These are phyloP conservation scores for Xestia rhomboidea DNA, from an alignment of 2,888 invertebrate genomes.

Conservation along the genomic window DNA sequence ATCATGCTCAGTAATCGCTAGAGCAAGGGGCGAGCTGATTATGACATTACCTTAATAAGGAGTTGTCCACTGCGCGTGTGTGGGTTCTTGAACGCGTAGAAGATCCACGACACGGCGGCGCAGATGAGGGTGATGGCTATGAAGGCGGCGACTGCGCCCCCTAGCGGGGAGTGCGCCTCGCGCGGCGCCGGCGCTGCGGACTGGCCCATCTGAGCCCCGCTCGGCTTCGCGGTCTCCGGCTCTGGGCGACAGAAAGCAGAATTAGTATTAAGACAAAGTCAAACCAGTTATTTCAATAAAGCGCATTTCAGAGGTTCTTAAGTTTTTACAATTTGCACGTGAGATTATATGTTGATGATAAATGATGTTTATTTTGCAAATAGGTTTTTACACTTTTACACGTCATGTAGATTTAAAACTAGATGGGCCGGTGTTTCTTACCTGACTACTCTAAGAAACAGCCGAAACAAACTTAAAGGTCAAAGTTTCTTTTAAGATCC, in stretches of 20 bases:
- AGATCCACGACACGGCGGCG: conserved; percentile 94
- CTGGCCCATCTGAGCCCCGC: conserved; percentile 11
- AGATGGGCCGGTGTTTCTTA: too few relatives aligned
- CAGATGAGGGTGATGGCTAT: conserved; percentile 93
- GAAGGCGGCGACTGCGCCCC: conserved; percentile 92
- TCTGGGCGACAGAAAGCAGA: background rate
- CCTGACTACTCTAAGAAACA: too few relatives aligned
- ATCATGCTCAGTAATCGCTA: background rate
- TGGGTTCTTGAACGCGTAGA: conserved; percentile 99
- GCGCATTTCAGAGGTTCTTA: background rate
- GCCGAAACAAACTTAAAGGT: too few relatives aligned
- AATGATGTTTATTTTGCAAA: too few relatives aligned
- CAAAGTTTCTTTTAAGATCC: too few relatives aligned
- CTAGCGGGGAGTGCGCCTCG: conserved; percentile 72
- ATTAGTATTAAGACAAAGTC: background rate
- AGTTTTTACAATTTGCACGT: too few relatives aligned
- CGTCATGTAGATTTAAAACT: too few relatives aligned
- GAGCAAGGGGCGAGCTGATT: background rate
- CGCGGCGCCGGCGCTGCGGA: conserved; percentile 27
- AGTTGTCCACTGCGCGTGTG: conserved; percentile 98
- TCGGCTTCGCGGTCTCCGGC: conserved; percentile 26
- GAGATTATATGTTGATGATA: background rate
- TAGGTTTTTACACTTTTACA: too few relatives aligned
- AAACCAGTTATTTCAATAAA: background rate
- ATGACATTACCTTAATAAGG: conserved; percentile 93